Evolutionary conservation across 2,113 vertebrate species (phyloP).

Genomic region (Paralichthys olivaceus): DNA sequence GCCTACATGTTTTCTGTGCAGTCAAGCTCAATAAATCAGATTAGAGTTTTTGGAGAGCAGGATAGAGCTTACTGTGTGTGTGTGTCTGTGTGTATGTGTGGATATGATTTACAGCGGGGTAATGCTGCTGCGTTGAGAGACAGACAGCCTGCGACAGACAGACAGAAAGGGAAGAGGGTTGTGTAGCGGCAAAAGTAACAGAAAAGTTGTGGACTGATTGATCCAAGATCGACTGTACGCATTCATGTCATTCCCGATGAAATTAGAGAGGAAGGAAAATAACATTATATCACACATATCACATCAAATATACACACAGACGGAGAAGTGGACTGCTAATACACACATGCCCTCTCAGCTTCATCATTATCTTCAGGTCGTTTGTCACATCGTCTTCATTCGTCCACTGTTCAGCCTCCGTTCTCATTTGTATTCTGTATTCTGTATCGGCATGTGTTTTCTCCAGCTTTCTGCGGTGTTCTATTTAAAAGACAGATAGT

Average conservation of each 20-base stretch:
- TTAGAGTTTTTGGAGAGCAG: constrained; percentile 57
- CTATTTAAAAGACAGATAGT: constrained; percentile 65
- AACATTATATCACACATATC: not conserved
- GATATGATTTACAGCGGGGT: constrained; percentile 7
- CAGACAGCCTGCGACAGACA: not conserved
- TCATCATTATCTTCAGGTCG: not conserved
- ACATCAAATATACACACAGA: not conserved
- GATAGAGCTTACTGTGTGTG: constrained; percentile 19
- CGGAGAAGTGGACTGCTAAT: too few relatives aligned
- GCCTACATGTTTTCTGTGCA: constrained; percentile 59
- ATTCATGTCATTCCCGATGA: not conserved
- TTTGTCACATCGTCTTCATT: not conserved
- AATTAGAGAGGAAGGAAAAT: not conserved
- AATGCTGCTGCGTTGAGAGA: not conserved
- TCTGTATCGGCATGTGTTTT: constrained; percentile 14
- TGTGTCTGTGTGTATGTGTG: constrained; percentile 12
- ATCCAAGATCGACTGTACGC: not conserved
- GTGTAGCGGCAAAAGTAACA: not conserved
- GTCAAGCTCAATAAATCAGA: constrained; percentile 70
- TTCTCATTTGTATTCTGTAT: not conserved
- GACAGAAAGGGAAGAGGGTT: not conserved
- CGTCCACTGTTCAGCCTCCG: not conserved
- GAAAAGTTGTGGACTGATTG: not conserved
- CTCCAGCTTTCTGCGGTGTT: constrained; percentile 28
- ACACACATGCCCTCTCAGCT: not conserved